A percentile compares a stretch with the other conserved stretches of the same genome.
Conservation (phyloP, 1,140 invertebrate species). For the Eueides isabella region DNA sequence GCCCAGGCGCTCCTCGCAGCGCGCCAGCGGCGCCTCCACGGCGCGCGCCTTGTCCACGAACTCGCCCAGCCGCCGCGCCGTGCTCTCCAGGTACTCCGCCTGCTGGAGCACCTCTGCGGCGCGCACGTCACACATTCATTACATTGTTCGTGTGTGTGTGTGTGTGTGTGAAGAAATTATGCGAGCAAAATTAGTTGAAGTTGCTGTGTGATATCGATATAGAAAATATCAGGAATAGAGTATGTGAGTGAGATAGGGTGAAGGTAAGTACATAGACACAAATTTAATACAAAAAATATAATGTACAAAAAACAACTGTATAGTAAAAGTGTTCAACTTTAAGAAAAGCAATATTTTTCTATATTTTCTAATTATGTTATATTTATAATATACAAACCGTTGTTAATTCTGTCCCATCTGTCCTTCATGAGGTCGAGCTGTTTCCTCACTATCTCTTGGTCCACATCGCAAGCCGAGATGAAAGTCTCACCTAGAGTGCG, state of each 20-base stretch:
- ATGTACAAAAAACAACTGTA: too few species aligned
- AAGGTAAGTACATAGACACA: neutral
- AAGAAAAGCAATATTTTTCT: too few species aligned
- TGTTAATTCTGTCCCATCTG: constrained; percentile 95
- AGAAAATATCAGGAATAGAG: neutral
- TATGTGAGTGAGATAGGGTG: neutral
- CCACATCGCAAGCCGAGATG: constrained; percentile 92
- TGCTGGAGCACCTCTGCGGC: constrained; percentile 85
- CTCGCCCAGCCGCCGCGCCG: constrained; percentile 90
- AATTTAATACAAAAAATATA: neutral
- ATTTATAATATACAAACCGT: constrained; percentile 78
- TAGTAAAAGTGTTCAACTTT: too few species aligned
- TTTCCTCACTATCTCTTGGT: constrained; percentile 93
- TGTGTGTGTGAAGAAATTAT: too few species aligned
- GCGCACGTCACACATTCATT: too few species aligned
- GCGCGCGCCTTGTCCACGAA: constrained; percentile 93
- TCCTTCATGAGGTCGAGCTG: constrained; percentile 91
- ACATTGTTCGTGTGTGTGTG: too few species aligned
- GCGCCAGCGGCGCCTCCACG: constrained; percentile 90
- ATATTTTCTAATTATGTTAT: too few species aligned
- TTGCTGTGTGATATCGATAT: neutral
- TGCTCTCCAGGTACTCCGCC: constrained; percentile 89
- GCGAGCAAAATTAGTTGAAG: neutral
- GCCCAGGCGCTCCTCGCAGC: constrained; percentile 89
- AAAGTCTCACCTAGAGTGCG: constrained; percentile 93